phyloP scores from a whole-genome alignment of 1,140 invertebrate genomes.

The Microvelia longipes region DNA sequence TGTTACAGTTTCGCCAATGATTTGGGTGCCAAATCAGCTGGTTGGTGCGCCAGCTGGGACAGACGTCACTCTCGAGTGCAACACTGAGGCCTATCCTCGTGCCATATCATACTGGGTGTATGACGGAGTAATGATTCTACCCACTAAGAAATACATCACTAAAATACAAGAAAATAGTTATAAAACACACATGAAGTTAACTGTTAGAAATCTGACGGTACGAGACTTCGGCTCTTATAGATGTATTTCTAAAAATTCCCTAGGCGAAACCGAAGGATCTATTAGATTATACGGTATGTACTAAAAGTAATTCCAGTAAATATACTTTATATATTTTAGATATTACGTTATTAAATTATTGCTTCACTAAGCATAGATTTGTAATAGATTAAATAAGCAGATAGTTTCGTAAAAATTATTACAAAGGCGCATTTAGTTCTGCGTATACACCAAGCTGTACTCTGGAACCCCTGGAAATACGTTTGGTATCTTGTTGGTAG shows the following conservation, averaged over 20 bases:
- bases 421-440: no score
- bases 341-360: no score
- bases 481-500: no score
- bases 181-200: constrained; percentile 69
- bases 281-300: constrained; percentile 77
- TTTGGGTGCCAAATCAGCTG: constrained; percentile 80
- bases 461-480: no score
- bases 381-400: no score
- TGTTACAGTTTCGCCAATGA: constrained; percentile 69
- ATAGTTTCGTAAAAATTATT: no score
- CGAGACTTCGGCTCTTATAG: constrained; percentile 71
- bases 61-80: constrained; percentile 81
- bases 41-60: constrained; percentile 74
- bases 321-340: no score
- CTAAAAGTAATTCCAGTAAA: no score
- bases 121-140: constrained; percentile 66
- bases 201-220: constrained; percentile 56
- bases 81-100: constrained; percentile 80
- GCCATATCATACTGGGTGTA: constrained; percentile 86
- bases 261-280: constrained; percentile 83
- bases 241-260: constrained; percentile 80
- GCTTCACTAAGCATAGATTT: no score
- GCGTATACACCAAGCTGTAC: no score
- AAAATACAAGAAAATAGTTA: constrained; percentile 65
- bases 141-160: constrained; percentile 59